Evolutionary conservation across 2,888 invertebrate genomes (phyloP), one percentile per base, ranked within the genome.

Genomic region (Cryptus armator): DNA sequence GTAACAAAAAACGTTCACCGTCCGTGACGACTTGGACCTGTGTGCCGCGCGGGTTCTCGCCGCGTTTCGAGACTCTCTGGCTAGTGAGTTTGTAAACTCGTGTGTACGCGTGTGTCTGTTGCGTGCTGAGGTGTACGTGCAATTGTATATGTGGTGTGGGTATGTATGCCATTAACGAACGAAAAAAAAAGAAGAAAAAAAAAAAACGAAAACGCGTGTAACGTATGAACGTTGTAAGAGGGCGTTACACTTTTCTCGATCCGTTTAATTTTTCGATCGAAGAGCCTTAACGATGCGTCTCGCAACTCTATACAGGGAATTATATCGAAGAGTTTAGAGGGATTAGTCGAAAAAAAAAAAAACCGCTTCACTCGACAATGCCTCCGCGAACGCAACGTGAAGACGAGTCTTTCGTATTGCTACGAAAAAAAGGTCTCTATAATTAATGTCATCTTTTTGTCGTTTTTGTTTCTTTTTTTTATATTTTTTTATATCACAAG

Each of bases 11-110:
- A 83, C 71, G 75, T 87, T 87, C 82, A 87, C 86, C 87, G 87
- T 88, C 87, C 86, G 86, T 81, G 86, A 85, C 75, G 79, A 81
- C 72, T 72, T 59, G 77, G 68, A 81, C 74, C 74, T 62, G 66
- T 53, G 74, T 74, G 51, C 81, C 2, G 44, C 19, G 82, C 70
- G 62, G 71, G 72, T 79, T 68, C 72, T 74, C 81, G 70, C 78
- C 76, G 75, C 83, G 59, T 72, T 78, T 77, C 80, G 84, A 82
- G 75, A 85, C 70, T 85, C 81, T 83, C 72, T 85, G 83, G 83
- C 83, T 83, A 86, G 77, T 83, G 78, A 82, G 78, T 79, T 81
- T 81, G 62, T 77, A 78, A 64, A 67, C 74, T 74, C 59, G 56
- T 80, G 48, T 80, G 77, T 56, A 46, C 46, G 66, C 67, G 56